Percentiles rank a stretch among this genome's conserved stretches.
phyloP scores from a whole-genome alignment of 1,140 invertebrate species.

The Colletes latitarsis region DNA sequence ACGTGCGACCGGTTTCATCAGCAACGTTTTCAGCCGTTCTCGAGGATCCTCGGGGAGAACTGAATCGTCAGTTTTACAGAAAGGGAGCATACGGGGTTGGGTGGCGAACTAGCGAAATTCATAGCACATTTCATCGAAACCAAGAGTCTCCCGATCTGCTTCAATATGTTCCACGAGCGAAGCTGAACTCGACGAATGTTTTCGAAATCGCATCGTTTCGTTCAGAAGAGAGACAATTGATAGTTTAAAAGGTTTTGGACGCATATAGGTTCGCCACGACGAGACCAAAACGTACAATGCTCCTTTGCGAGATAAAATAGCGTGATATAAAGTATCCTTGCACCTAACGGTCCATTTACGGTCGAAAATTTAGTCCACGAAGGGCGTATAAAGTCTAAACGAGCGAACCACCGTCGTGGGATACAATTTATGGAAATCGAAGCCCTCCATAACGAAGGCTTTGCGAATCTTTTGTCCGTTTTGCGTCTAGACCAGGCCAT shows the following conservation, averaged over 20 bases:
- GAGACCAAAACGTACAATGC: neutral
- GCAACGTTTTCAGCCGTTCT: conserved; percentile 1
- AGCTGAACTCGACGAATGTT: conserved; percentile 12
- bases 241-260: conserved; percentile 3
- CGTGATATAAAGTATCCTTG: conserved; percentile 14
- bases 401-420: neutral
- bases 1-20: conserved; percentile 25
- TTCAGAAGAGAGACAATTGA: no score
- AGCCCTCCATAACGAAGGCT: conserved; percentile 18
- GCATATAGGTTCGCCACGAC: neutral
- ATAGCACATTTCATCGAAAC: conserved; percentile 40
- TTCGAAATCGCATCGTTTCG: no score
- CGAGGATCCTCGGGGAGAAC: conserved; percentile 38
- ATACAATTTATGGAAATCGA: conserved; percentile 54
- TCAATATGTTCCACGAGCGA: conserved; percentile 59
- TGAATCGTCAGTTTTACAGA: conserved; percentile 45
- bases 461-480: conserved; percentile 41
- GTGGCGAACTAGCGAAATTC: conserved; percentile 25
- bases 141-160: conserved; percentile 45
- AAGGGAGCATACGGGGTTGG: neutral
- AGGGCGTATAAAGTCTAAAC: conserved; percentile 14
- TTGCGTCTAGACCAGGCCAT: conserved; percentile 2
- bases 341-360: conserved; percentile 49
- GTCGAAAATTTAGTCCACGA: conserved; percentile 48
- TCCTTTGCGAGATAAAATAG: neutral